These are phyloP conservation scores for Callinectes sapidus DNA, from an alignment of 2,888 invertebrate species.

Conservation along the genomic window DNA sequence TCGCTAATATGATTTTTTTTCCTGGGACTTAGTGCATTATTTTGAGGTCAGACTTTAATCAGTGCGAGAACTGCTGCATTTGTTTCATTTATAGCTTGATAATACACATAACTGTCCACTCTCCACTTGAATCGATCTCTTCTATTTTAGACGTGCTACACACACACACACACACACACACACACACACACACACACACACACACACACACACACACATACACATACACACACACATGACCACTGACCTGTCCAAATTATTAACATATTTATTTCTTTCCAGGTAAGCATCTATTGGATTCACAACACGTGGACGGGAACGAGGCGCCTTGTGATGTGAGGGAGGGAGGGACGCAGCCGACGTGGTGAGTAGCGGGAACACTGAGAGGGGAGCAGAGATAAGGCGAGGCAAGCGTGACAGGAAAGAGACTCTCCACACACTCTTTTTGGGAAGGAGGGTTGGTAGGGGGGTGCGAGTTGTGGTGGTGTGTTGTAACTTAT, in stretches of 20 bases:
- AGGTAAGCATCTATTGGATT: not conserved
- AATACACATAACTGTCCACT: no score
- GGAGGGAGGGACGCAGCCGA: not conserved
- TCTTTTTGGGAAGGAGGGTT: no score
- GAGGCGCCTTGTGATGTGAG: not conserved
- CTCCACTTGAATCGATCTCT: not conserved
- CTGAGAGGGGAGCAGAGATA: not conserved
- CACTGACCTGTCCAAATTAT: not conserved
- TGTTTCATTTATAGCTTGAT: not conserved
- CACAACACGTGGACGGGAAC: not conserved
- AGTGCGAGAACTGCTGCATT: not conserved
- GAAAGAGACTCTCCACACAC: not conserved
- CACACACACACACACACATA: not conserved
- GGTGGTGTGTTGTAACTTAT: no score
- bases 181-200: not conserved
- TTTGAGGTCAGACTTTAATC: not conserved
- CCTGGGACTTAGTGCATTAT: not conserved
- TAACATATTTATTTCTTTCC: not conserved
- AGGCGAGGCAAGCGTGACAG: not conserved
- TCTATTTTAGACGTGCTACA: not conserved
- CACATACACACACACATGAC: conserved; percentile 22
- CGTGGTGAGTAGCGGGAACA: not conserved
- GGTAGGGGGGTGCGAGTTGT: no score
- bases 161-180: not conserved
- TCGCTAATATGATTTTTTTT: not conserved